Conservation (phyloP, 2,113 vertebrate genomes). For the Cyanoliseus patagonus region DNA sequence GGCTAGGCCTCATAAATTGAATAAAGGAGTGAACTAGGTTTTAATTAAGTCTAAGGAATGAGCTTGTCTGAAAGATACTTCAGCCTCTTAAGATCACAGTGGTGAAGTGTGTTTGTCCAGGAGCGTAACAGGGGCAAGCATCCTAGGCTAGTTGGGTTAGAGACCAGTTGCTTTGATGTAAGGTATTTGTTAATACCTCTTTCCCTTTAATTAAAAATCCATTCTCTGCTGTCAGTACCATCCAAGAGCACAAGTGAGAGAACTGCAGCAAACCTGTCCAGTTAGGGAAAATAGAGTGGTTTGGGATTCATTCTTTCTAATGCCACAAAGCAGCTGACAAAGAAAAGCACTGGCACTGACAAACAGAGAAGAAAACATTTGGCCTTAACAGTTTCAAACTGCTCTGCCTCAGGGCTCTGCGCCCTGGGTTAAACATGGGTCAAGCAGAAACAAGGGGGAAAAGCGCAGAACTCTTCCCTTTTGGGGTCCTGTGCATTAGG, state of each 20-base stretch:
- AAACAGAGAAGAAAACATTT: background rate
- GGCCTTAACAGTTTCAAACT: background rate
- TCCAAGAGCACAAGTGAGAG: background rate
- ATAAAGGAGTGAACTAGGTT: conserved; percentile 88
- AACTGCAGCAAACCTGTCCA: background rate
- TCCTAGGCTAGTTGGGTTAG: conserved; percentile 40
- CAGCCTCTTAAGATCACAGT: conserved; percentile 72
- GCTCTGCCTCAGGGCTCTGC: background rate
- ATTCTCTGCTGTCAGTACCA: conserved; percentile 24
- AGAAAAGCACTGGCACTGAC: background rate
- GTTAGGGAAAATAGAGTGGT: background rate
- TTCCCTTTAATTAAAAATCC: conserved; percentile 70
- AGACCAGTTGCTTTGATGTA: conserved; percentile 68
- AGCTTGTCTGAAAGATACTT: conserved; percentile 79
- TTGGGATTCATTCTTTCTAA: background rate
- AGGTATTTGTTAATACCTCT: conserved; percentile 47
- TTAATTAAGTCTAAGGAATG: conserved; percentile 95
- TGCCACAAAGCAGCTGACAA: background rate
- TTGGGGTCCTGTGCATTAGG: background rate
- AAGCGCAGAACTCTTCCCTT: background rate
- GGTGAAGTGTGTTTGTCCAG: conserved; percentile 74
- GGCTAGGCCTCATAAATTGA: conserved; percentile 90
- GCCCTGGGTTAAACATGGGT: background rate
- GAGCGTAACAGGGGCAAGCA: conserved; percentile 51
- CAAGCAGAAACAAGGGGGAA: background rate